phyloP scores from a whole-genome alignment of 23 tunicate species.

The Diplosoma virens region DNA sequence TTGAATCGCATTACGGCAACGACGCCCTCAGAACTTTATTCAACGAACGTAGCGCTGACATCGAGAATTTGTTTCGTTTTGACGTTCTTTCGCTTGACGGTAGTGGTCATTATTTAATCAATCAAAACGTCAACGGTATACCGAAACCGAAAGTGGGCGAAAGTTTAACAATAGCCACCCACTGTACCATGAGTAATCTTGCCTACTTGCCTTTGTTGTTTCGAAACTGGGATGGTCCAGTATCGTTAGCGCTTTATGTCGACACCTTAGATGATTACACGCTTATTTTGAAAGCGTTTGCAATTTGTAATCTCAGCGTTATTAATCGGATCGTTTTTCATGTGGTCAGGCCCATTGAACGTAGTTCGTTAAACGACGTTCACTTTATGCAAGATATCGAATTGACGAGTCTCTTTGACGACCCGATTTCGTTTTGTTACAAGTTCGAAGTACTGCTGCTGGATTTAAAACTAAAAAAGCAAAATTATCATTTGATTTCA shows the following conservation, averaged over 20 bases:
- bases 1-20: neutral
- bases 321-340: slow-evolving; percentile 11
- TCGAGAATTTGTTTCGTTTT: neutral
- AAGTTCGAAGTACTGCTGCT: slow-evolving; percentile 9
- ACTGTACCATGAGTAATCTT: neutral
- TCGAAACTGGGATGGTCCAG: slow-evolving; percentile 41
- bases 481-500: slow-evolving; percentile 7
- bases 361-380: neutral
- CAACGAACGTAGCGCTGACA: neutral
- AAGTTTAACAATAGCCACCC: neutral
- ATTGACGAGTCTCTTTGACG: neutral
- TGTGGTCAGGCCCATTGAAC: slow-evolving; percentile 31
- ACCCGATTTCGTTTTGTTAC: slow-evolving; percentile 26
- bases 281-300: slow-evolving; percentile 21
- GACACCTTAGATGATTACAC: slow-evolving; percentile 28
- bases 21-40: neutral
- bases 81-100: neutral
- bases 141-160: neutral
- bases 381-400: neutral
- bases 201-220: slow-evolving; percentile 1
- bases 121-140: neutral
- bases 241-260: slow-evolving; percentile 50
- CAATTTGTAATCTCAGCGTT: neutral
- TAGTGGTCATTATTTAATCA: slow-evolving; percentile 8
- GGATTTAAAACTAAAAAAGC: slow-evolving; percentile 4